These are phyloP conservation scores for Steromphala cineraria DNA, from an alignment of 2,888 invertebrate genomes.

Conservation along the genomic window DNA sequence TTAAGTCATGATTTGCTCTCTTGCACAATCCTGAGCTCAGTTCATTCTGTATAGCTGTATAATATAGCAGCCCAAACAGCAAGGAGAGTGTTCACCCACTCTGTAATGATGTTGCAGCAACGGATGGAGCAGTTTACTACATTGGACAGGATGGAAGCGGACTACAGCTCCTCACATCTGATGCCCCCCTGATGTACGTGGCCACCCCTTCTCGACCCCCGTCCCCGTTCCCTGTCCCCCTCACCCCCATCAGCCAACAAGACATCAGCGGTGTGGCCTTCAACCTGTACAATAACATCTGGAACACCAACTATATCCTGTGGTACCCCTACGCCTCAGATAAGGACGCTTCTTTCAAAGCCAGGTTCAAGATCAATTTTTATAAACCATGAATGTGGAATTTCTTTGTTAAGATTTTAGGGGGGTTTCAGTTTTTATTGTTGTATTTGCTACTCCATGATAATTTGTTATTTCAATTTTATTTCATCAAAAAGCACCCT, in stretches of 20 bases:
- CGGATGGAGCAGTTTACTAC: slow-evolving; percentile 47
- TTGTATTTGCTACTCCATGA: too few species aligned
- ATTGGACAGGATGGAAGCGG: slow-evolving; percentile 37
- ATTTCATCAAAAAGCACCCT: too few species aligned
- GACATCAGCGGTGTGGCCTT: slow-evolving; percentile 62
- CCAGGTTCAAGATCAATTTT: neutral
- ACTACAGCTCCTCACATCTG: slow-evolving; percentile 46
- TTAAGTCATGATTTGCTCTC: too few species aligned
- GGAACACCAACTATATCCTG: slow-evolving; percentile 71
- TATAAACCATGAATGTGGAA: neutral
- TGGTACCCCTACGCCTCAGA: slow-evolving; percentile 65
- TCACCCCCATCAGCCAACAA: slow-evolving; percentile 52
- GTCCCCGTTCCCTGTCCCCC: slow-evolving; percentile 66
- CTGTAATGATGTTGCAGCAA: slow-evolving; percentile 45
- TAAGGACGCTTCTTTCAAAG: slow-evolving; percentile 27
- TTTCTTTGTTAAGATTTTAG: too few species aligned
- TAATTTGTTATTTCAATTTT: too few species aligned
- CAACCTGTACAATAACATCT: slow-evolving; percentile 71
- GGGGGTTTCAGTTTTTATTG: too few species aligned
- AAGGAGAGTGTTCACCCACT: too few species aligned
- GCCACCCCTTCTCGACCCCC: slow-evolving; percentile 45
- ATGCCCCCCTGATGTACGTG: slow-evolving; percentile 61
- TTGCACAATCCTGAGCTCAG: too few species aligned
- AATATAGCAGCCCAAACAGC: too few species aligned
- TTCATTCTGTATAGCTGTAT: too few species aligned